phyloP scores from a whole-genome alignment of 1,140 invertebrate species.

The Belonocnema kinseyi region DNA sequence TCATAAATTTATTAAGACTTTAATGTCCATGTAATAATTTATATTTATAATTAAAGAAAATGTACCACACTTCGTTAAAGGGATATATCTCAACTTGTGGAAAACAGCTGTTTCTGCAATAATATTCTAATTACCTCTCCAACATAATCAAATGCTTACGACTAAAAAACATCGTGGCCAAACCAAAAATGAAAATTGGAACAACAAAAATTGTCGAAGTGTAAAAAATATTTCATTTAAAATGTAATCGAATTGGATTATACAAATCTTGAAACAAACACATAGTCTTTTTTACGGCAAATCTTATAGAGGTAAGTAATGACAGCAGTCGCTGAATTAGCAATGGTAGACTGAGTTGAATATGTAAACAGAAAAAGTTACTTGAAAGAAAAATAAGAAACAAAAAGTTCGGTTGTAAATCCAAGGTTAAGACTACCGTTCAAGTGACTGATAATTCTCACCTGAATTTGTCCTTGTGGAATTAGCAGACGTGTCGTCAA shows the following conservation, averaged over 20 bases:
- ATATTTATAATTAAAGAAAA: background rate
- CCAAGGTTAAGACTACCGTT: slow-evolving; percentile 45
- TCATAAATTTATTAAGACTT: no score
- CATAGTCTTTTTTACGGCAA: background rate
- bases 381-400: slow-evolving; percentile 5
- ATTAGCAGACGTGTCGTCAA: slow-evolving; percentile 85
- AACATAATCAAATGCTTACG: slow-evolving; percentile 5
- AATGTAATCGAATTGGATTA: background rate
- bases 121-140: slow-evolving; percentile 3
- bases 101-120: slow-evolving; percentile 19
- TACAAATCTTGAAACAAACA: background rate
- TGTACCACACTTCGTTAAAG: slow-evolving; percentile 48
- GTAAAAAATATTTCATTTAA: background rate
- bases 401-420: slow-evolving; percentile 30
- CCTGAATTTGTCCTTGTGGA: slow-evolving; percentile 86
- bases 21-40: no score
- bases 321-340: background rate
- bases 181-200: background rate
- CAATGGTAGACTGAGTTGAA: background rate
- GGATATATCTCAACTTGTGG: slow-evolving; percentile 1
- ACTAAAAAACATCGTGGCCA: background rate
- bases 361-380: background rate
- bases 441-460: slow-evolving; percentile 66
- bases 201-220: background rate
- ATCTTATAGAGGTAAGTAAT: background rate